Conservation (phyloP, 2,888 invertebrate species). For the Cerastis rubricosa region DNA sequence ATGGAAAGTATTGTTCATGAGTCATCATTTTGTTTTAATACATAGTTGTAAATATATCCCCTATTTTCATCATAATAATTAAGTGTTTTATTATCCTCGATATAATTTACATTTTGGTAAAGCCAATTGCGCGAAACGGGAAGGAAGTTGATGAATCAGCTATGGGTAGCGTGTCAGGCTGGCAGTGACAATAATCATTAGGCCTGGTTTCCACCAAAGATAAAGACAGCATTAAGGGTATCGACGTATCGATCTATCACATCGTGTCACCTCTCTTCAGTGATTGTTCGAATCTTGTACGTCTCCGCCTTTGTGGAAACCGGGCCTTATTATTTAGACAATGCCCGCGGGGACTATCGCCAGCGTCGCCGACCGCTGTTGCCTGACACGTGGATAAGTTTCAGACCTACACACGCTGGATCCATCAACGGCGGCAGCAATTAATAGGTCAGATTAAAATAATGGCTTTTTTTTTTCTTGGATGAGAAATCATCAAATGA, state of each 20-base stretch:
- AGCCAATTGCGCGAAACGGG: background rate
- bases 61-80: constrained; percentile 89
- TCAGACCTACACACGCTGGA: background rate
- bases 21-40: constrained; percentile 87
- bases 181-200: background rate
- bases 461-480: too few species aligned
- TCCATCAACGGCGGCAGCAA: background rate
- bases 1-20: constrained; percentile 88
- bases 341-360: background rate
- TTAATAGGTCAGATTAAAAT: background rate
- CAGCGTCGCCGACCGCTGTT: background rate
- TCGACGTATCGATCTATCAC: background rate
- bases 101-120: background rate
- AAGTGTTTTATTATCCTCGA: constrained; percentile 67
- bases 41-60: constrained; percentile 88
- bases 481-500: too few species aligned
- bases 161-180: background rate
- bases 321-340: background rate
- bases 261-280: background rate
- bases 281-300: background rate
- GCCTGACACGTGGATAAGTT: background rate
- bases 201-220: background rate
- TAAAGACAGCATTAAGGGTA: background rate
- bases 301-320: background rate
- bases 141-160: constrained; percentile 22